Evolutionary conservation across 2,797 vertebrate genomes (phyloP), one percentile per base, ranked within the genome.

Genomic region (Tadarida brasiliensis): DNA sequence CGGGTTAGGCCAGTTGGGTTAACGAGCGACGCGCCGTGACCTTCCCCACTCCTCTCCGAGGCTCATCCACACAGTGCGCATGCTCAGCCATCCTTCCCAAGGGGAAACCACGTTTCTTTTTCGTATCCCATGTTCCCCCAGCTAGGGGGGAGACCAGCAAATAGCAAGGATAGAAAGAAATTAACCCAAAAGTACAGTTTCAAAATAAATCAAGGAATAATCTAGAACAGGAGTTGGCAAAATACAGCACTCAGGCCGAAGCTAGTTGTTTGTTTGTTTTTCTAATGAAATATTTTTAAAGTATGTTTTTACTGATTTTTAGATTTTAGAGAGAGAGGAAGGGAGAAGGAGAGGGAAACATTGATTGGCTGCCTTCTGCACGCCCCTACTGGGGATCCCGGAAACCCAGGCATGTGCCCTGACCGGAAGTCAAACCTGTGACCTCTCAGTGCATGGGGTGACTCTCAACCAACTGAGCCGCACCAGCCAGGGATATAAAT

Each of bases 171-270:
- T 44, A 90, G 20, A 90, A 61, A 87, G 47, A 94, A 51, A 91
- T 26, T 56, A 78, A 90, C 17, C 65, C 63, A 63, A 90, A 91
- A 73, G 54, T 26, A 39, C n/a, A 49, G 20, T 76, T 87, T 94
- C 47, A 74, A 92, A 95, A 90, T 63, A 77, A 83, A 91, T 47
- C 78, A 94, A 95, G 67, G 95, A 91, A 76, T 95, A 63, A 73
- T 61, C 11, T 30, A 78, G 57, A 87, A 84, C 17, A 94, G 3
- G 47, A 30, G 22, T 56, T 49, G 17, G 65, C 35, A 39, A 70
- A 57, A 87, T n/a, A 54, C 1, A 78, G 51, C 33, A 59, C 33
- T 33, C 3, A 65, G 49, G 35, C 47, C 57, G 76, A 91, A 74
- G 9, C 20, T 7, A 63, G 44, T 7, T 74, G 39, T 44, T 44